These are phyloP conservation scores for Origma solitaria DNA, from an alignment of 2,113 vertebrate genomes.

Conservation along the genomic window DNA sequence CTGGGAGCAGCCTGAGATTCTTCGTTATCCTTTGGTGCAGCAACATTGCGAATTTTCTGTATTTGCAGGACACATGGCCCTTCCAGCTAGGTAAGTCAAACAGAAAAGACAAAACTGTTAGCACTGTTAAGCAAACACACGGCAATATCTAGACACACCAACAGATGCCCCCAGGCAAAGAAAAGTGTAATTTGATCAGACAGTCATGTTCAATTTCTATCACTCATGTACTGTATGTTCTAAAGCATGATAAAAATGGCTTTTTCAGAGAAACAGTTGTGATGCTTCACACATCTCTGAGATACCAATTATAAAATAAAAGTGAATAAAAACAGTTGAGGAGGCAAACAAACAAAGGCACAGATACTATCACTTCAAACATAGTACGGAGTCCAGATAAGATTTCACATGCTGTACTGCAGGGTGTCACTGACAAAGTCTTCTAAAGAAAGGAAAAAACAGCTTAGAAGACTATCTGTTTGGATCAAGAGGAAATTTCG, in stretches of 20 bases:
- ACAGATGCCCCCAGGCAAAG: not conserved
- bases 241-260: not conserved
- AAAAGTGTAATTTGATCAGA: not conserved
- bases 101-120: not conserved
- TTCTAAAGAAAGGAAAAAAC: not conserved
- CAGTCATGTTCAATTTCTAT: not conserved
- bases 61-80: slow-evolving; percentile 95
- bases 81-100: slow-evolving; percentile 80
- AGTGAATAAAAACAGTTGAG: not conserved
- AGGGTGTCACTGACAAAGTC: not conserved
- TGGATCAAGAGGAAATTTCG: not conserved
- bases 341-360: not conserved
- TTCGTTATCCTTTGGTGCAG: slow-evolving; percentile 91
- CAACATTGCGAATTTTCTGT: slow-evolving; percentile 92
- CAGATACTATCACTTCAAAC: not conserved
- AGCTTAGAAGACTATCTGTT: not conserved
- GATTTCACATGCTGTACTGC: not conserved
- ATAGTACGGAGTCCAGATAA: not conserved
- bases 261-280: not conserved
- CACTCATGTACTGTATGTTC: not conserved
- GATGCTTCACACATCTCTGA: not conserved
- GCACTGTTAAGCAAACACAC: not conserved
- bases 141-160: not conserved
- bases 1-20: slow-evolving; percentile 92
- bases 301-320: not conserved